These are phyloP conservation scores for Apamea epomidion DNA, from an alignment of 2,888 invertebrate genomes.

Conservation along the genomic window DNA sequence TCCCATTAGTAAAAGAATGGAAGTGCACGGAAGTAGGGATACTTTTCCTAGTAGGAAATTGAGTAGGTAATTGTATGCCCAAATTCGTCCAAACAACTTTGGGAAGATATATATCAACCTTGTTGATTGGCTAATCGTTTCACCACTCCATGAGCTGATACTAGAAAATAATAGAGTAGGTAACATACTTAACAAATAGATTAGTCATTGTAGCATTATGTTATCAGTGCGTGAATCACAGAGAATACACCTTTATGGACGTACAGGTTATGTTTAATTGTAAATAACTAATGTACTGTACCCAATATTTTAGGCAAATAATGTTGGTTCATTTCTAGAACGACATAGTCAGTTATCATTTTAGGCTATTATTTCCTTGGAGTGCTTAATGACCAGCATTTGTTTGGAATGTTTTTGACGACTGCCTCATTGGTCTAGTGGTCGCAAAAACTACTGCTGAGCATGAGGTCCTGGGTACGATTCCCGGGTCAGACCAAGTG, in stretches of 20 bases:
- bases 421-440: neutral
- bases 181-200: slow-evolving; percentile 6
- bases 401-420: neutral
- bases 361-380: neutral
- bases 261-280: slow-evolving; percentile 1
- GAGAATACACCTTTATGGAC: slow-evolving; percentile 8
- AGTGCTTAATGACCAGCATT: neutral
- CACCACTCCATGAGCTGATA: neutral
- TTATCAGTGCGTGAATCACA: slow-evolving; percentile 25
- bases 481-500: too few species aligned
- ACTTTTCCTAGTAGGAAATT: neutral
- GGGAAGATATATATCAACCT: neutral
- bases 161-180: neutral
- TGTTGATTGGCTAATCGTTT: slow-evolving; percentile 13
- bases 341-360: neutral
- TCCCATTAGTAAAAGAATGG: too few species aligned
- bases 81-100: neutral
- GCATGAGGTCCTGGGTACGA: neutral
- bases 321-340: neutral
- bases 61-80: neutral
- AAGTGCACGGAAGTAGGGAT: neutral
- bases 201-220: neutral
- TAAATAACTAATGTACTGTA: neutral
- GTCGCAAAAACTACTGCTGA: neutral
- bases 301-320: slow-evolving; percentile 1